A percentile compares a stretch with the other conserved stretches of the same genome.
Evolutionary conservation across 2,113 vertebrate genomes (phyloP).

Genomic region (Centrocercus urophasianus): DNA sequence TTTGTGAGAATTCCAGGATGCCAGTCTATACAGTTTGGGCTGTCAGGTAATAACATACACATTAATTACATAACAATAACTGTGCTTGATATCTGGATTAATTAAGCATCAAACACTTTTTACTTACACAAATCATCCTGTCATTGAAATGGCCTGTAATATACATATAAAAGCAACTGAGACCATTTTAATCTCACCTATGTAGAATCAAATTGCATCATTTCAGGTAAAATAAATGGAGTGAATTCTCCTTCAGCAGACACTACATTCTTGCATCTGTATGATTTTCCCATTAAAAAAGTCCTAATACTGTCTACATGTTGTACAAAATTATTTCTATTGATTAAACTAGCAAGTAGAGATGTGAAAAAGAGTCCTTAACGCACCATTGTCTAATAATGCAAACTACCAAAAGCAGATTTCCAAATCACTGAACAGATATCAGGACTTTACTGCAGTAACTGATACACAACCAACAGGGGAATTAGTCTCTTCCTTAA

Average conservation of each 20-base stretch:
- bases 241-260: neutral
- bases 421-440: neutral
- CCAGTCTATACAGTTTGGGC: neutral
- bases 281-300: slow-evolving; percentile 1
- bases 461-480: neutral
- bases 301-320: neutral
- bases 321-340: neutral
- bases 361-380: neutral
- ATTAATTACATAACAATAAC: neutral
- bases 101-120: neutral
- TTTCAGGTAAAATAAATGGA: slow-evolving; percentile 6
- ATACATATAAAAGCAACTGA: neutral
- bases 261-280: neutral
- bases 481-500: neutral
- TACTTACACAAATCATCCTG: neutral
- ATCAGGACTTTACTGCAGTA: neutral
- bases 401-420: neutral
- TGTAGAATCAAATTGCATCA: neutral
- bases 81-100: neutral
- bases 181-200: neutral
- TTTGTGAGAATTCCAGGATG: neutral
- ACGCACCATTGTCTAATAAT: neutral
- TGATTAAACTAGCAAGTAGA: neutral
- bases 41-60: neutral
- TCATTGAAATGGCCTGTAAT: neutral